Percentiles rank a stretch among this genome's conserved stretches.
Evolutionary conservation across 2,113 vertebrate species (phyloP).

Genomic region (Dicerorhinus sumatrensis): DNA sequence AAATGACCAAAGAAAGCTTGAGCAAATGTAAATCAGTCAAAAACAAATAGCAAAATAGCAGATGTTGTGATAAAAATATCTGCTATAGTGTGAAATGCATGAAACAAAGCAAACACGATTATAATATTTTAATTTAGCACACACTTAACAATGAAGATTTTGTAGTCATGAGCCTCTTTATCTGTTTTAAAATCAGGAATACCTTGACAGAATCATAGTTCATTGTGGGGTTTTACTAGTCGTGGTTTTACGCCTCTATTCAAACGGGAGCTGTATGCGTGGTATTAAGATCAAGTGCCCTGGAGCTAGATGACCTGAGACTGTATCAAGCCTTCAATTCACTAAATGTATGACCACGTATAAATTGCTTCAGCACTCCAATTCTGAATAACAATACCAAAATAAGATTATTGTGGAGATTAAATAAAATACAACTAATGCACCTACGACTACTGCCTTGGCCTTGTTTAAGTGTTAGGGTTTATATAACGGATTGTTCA

Average conservation of each 20-base stretch:
- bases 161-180: neutral
- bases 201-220: neutral
- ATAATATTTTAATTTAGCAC: neutral
- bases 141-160: neutral
- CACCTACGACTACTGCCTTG: no score
- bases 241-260: neutral
- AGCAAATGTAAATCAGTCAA: neutral
- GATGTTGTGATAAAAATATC: neutral
- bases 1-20: neutral
- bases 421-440: neutral
- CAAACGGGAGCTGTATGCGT: fast-evolving
- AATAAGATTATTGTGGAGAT: neutral
- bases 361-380: neutral
- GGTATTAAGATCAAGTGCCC: neutral
- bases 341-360: neutral
- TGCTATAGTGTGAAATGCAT: neutral
- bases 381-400: neutral
- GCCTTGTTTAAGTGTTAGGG: neutral
- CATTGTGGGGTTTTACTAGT: neutral
- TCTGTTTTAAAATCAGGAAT: neutral
- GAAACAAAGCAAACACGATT: neutral
- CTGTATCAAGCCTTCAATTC: neutral
- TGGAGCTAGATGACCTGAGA: neutral
- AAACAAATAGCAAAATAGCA: neutral
- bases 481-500: neutral